phyloP scores from a whole-genome alignment of 2,888 invertebrate species.

The Tortrix viridana region DNA sequence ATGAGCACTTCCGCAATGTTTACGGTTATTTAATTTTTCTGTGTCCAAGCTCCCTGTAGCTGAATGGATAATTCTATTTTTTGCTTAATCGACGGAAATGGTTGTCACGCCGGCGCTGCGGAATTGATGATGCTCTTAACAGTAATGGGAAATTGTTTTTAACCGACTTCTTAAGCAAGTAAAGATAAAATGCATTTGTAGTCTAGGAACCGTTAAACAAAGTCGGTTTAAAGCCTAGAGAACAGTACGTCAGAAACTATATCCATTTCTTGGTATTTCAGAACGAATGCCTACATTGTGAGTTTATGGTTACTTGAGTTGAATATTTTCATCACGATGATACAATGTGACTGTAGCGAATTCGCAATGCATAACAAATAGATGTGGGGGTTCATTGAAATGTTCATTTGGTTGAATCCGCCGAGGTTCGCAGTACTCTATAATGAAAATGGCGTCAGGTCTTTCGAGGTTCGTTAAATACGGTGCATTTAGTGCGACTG shows the following conservation, averaged over 20 bases:
- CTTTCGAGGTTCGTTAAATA: too few relatives aligned
- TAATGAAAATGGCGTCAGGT: too few relatives aligned
- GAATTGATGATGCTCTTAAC: slow-evolving; percentile 15
- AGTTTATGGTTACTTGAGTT: background rate
- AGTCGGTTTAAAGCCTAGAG: background rate
- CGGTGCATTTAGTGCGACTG: too few relatives aligned
- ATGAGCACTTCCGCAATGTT: slow-evolving; percentile 32
- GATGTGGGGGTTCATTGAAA: too few relatives aligned
- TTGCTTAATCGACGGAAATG: slow-evolving; percentile 29
- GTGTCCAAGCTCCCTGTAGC: slow-evolving; percentile 29
- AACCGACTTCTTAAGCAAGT: background rate
- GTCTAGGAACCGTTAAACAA: background rate
- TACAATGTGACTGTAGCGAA: background rate
- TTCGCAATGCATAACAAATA: too few relatives aligned
- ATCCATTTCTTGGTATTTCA: background rate
- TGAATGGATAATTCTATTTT: slow-evolving; percentile 33
- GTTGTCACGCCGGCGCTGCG: slow-evolving; percentile 13
- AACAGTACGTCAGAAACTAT: slow-evolving; percentile 1
- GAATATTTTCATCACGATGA: background rate
- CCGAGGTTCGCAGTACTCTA: too few relatives aligned
- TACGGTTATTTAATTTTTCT: slow-evolving; percentile 37
- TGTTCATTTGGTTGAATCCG: too few relatives aligned
- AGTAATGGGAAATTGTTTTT: slow-evolving; percentile 17
- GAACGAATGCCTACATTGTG: too few relatives aligned
- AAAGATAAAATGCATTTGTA: background rate